phyloP scores from a whole-genome alignment of 1,140 invertebrate species.

The Drosophila equinoxialis region DNA sequence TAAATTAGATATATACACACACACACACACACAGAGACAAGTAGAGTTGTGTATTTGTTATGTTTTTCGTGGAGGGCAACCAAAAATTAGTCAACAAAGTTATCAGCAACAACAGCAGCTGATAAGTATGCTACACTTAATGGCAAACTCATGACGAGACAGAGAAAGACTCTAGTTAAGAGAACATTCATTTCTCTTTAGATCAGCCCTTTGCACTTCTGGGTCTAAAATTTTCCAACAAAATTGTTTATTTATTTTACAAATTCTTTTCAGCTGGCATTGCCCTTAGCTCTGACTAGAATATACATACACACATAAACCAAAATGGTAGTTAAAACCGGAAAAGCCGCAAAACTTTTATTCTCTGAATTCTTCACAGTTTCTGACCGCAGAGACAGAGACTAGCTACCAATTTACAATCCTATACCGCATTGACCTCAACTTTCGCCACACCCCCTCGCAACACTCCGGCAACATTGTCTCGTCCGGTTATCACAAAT shows the following conservation, averaged over 20 bases:
- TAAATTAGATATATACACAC: constrained; percentile 35
- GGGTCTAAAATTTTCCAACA: not conserved
- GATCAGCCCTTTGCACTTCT: no score
- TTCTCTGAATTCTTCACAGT: not conserved
- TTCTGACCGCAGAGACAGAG: not conserved
- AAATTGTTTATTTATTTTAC: not conserved
- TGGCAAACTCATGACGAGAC: not conserved
- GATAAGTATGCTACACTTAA: constrained; percentile 48
- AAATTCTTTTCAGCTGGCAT: not conserved
- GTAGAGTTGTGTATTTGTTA: not conserved
- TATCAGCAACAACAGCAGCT: constrained; percentile 9
- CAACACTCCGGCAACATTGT: not conserved
- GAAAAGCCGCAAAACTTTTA: constrained; percentile 9
- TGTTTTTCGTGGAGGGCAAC: constrained; percentile 14
- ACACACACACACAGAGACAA: no score
- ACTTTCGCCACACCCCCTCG: not conserved
- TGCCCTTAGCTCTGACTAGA: not conserved
- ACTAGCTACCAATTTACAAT: constrained; percentile 8
- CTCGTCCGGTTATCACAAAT: constrained; percentile 49
- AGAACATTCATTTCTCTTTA: no score
- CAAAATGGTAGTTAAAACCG: not conserved
- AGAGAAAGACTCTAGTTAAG: not conserved
- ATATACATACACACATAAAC: not conserved
- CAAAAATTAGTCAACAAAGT: constrained; percentile 26
- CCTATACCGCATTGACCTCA: constrained; percentile 11